Percentiles rank a stretch among this genome's conserved stretches.
These are phyloP conservation scores for Melanchra persicariae DNA, from an alignment of 2,888 invertebrate species.

Conservation along the genomic window DNA sequence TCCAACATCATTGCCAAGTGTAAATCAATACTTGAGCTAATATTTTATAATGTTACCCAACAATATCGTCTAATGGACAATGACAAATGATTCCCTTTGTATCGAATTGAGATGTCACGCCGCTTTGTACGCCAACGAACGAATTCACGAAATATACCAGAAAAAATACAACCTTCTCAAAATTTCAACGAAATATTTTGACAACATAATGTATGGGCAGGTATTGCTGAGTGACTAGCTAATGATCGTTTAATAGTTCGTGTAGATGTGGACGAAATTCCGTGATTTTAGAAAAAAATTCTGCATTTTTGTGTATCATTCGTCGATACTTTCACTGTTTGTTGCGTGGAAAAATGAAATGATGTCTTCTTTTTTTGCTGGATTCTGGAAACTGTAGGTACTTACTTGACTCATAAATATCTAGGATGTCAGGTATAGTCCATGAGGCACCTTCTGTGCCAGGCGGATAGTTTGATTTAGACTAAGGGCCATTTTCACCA, in stretches of 20 bases:
- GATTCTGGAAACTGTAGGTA: too few species aligned
- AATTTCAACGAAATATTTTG: constrained; percentile 88
- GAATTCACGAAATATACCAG: constrained; percentile 85
- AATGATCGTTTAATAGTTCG: constrained; percentile 86
- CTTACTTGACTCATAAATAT: too few species aligned
- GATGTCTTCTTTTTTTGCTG: too few species aligned
- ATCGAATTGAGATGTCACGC: constrained; percentile 87
- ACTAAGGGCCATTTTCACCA: too few species aligned
- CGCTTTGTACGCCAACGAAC: constrained; percentile 81
- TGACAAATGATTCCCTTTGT: constrained; percentile 89
- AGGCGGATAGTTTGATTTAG: too few species aligned
- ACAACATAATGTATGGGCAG: constrained; percentile 88
- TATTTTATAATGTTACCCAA: constrained; percentile 83
- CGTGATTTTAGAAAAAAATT: constrained; percentile 13
- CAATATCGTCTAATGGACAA: constrained; percentile 89
- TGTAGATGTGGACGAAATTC: constrained; percentile 63
- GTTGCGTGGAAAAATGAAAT: background rate
- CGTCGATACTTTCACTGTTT: constrained; percentile 27
- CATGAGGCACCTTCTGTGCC: too few species aligned
- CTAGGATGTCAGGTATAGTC: too few species aligned
- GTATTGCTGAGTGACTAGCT: constrained; percentile 80
- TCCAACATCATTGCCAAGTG: constrained; percentile 42
- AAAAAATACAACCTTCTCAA: constrained; percentile 73
- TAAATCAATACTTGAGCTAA: constrained; percentile 71
- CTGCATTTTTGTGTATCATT: background rate